A percentile compares a stretch with the other conserved stretches of the same genome.
Evolutionary conservation across 1,140 invertebrate species (phyloP).

Genomic region (Ectropis grisescens): DNA sequence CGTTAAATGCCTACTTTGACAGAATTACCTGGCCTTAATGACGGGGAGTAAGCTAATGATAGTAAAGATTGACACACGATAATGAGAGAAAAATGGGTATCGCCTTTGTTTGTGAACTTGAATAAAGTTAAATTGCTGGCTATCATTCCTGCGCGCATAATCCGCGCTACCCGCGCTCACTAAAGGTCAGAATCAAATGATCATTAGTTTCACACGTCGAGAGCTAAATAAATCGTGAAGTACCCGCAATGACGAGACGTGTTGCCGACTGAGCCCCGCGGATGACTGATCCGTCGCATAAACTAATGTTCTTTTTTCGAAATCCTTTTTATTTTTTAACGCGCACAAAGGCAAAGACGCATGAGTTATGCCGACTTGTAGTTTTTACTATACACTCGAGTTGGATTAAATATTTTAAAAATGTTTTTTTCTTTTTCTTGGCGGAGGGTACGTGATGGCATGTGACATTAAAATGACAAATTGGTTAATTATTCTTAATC

Average conservation of each 20-base stretch:
- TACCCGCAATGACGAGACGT: constrained; percentile 38
- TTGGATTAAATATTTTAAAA: constrained; percentile 58
- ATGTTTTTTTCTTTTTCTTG: constrained; percentile 39
- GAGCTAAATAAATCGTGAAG: constrained; percentile 27
- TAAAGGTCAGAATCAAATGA: constrained; percentile 35
- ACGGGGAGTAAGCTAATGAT: too few relatives aligned
- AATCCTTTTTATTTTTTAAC: constrained; percentile 51
- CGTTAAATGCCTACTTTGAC: too few relatives aligned
- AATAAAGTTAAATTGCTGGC: too few relatives aligned
- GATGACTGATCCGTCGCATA: constrained; percentile 61
- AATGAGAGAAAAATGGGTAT: too few relatives aligned
- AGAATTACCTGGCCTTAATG: too few relatives aligned
- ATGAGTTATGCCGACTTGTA: constrained; percentile 62
- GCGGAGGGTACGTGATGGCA: constrained; percentile 54
- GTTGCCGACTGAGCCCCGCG: constrained; percentile 35
- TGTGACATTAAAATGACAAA: constrained; percentile 69
- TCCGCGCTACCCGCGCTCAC: constrained; percentile 5
- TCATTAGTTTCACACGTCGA: constrained; percentile 39
- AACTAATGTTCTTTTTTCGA: constrained; percentile 64
- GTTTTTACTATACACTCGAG: constrained; percentile 59
- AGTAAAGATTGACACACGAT: too few relatives aligned
- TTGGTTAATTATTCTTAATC: constrained; percentile 68
- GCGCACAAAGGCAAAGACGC: constrained; percentile 49
- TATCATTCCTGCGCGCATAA: neutral
- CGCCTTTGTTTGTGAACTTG: too few relatives aligned